These are phyloP conservation scores for Choristoneura rosaceana DNA, from an alignment of 2,888 invertebrate genomes.

Conservation along the genomic window DNA sequence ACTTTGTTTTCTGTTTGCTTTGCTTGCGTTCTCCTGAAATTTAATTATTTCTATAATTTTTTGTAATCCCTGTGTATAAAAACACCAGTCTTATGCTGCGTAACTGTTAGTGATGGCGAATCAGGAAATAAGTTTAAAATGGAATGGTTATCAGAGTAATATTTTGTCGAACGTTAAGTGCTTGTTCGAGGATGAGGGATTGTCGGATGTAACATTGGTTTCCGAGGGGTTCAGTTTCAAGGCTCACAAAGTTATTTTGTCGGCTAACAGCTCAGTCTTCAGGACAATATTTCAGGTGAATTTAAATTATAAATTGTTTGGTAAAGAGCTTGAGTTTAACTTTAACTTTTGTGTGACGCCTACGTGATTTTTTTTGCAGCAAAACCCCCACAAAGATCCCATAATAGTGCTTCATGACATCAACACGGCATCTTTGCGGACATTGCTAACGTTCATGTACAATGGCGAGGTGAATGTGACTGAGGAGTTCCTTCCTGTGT, in stretches of 20 bases:
- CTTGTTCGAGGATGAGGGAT: conserved; percentile 87
- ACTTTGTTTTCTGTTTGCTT: conserved; percentile 49
- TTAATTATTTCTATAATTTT: conserved; percentile 49
- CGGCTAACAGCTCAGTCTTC: conserved; percentile 89
- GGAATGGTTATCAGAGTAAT: conserved; percentile 89
- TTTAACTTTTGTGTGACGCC: conserved; percentile 61
- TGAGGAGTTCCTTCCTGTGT: conserved; percentile 88
- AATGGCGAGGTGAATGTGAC: conserved; percentile 91
- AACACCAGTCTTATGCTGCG: conserved; percentile 29
- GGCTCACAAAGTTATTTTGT: conserved; percentile 89
- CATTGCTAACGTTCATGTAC: conserved; percentile 89
- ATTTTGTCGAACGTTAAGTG: conserved; percentile 87
- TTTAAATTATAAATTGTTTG: conserved; percentile 25
- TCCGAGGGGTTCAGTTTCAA: conserved; percentile 88
- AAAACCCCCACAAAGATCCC: conserved; percentile 90
- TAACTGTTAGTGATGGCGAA: conserved; percentile 68
- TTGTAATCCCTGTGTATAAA: conserved; percentile 47
- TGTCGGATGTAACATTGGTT: conserved; percentile 88
- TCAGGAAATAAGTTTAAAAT: conserved; percentile 88
- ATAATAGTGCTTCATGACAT: conserved; percentile 91
- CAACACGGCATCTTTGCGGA: conserved; percentile 87
- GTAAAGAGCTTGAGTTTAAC: conserved; percentile 30
- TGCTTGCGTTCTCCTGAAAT: conserved; percentile 49
- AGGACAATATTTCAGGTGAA: conserved; percentile 87
- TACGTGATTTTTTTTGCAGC: conserved; percentile 82